Conservation (phyloP, 2,113 vertebrate species). For the Clarias macrocephalus region DNA sequence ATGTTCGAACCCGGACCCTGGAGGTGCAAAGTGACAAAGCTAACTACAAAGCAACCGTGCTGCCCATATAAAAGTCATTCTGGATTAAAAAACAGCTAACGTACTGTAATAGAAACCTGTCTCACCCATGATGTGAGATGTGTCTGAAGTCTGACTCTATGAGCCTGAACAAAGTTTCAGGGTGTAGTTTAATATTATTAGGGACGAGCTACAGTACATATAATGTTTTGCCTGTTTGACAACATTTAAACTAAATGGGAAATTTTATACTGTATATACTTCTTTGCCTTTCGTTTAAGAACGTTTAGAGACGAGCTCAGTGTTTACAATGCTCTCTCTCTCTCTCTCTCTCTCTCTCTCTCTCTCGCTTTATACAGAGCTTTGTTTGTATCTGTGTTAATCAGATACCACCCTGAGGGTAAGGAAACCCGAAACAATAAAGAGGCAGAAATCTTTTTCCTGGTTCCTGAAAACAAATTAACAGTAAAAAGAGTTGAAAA, state of each 20-base stretch:
- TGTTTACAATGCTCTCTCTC: neutral
- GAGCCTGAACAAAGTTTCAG: neutral
- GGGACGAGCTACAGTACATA: no score
- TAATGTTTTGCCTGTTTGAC: neutral
- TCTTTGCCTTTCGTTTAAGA: neutral
- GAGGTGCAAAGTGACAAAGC: no score
- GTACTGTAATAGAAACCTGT: neutral
- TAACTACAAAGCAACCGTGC: no score
- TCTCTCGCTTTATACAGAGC: neutral
- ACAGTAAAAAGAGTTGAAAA: neutral
- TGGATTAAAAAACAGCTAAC: neutral
- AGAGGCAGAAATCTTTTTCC: conserved; percentile 25
- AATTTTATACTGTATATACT: neutral
- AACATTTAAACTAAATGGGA: neutral
- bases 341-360: neutral
- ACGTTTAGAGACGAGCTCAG: neutral
- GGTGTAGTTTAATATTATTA: neutral
- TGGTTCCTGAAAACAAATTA: conserved; percentile 19
- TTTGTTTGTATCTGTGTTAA: conserved; percentile 19
- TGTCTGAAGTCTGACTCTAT: neutral
- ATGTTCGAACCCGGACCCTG: no score
- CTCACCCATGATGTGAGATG: neutral
- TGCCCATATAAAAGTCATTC: no score
- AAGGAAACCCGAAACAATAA: conserved; percentile 41
- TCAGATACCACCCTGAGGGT: conserved; percentile 20